phyloP scores from a whole-genome alignment of 2,888 invertebrate genomes.

The Frankliniella intonsa region DNA sequence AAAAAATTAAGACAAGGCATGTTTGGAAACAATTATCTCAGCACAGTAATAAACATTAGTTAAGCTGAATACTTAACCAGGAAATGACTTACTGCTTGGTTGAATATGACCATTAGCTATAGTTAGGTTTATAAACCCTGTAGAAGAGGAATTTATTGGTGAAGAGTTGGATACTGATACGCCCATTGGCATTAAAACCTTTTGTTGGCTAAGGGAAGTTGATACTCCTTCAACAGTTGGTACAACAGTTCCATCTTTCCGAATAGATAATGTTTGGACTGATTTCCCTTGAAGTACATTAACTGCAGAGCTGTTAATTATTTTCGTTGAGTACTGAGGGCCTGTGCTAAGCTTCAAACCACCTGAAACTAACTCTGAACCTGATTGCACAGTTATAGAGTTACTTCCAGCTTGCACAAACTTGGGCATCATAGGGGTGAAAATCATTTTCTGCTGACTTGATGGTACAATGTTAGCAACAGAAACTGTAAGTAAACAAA shows the following conservation, averaged over 20 bases:
- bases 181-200: background rate
- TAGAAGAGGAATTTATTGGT: background rate
- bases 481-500: background rate
- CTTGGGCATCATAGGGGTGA: constrained; percentile 10
- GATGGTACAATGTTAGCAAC: background rate
- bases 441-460: background rate
- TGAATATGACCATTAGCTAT: constrained; percentile 7
- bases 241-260: background rate
- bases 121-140: background rate
- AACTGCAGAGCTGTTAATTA: background rate
- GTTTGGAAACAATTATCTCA: too few species aligned
- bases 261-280: background rate
- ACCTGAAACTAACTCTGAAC: background rate
- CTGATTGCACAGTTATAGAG: background rate
- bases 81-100: background rate
- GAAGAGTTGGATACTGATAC: background rate
- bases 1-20: too few species aligned
- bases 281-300: background rate
- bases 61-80: background rate
- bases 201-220: background rate
- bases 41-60: background rate
- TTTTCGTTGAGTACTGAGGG: background rate
- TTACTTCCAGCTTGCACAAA: background rate
- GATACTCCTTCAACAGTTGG: background rate
- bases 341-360: background rate